Conservation (phyloP, 92 coral and sea anemone species). For the Zoanthus sociatus region DNA sequence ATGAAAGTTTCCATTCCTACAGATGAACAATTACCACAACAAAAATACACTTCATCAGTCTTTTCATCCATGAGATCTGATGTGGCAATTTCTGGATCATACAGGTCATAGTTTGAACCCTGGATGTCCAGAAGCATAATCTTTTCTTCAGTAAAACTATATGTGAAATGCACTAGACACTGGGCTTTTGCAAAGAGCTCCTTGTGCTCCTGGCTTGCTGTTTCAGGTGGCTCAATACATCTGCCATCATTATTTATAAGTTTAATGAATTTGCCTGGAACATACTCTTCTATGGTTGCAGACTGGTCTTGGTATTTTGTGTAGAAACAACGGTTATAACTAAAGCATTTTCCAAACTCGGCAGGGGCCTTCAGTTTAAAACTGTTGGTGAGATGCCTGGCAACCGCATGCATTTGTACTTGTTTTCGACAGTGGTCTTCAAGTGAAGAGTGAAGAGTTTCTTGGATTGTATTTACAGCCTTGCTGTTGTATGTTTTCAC, state of each 20-base stretch:
- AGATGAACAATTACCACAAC: slow-evolving; percentile 12
- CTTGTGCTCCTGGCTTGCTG: not conserved
- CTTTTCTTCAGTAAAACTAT: slow-evolving; percentile 19
- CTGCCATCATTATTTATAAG: slow-evolving; percentile 44
- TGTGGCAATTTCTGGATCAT: slow-evolving; percentile 64
- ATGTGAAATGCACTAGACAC: slow-evolving; percentile 48
- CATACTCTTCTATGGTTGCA: slow-evolving; percentile 44
- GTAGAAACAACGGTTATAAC: slow-evolving; percentile 48
- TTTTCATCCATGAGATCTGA: slow-evolving; percentile 25
- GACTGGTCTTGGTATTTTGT: slow-evolving; percentile 41
- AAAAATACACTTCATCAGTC: slow-evolving; percentile 44
- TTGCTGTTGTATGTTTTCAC: slow-evolving; percentile 37
- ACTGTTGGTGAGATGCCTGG: slow-evolving; percentile 35
- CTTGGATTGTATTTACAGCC: slow-evolving; percentile 40
- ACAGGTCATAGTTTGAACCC: slow-evolving; percentile 31
- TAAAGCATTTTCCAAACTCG: slow-evolving; percentile 54
- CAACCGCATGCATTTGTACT: slow-evolving; percentile 63
- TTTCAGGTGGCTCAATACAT: slow-evolving; percentile 23
- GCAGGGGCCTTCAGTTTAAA: slow-evolving; percentile 44
- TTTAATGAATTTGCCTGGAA: slow-evolving; percentile 46
- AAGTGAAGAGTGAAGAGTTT: slow-evolving; percentile 13
- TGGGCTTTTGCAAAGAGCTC: slow-evolving; percentile 53
- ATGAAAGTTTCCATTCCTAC: not conserved
- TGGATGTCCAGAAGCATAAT: slow-evolving; percentile 54
- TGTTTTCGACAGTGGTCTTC: slow-evolving; percentile 52